Base-by-base conservation (phyloP, 2,888 invertebrate genomes). In the Leucoma salicis region DNA sequence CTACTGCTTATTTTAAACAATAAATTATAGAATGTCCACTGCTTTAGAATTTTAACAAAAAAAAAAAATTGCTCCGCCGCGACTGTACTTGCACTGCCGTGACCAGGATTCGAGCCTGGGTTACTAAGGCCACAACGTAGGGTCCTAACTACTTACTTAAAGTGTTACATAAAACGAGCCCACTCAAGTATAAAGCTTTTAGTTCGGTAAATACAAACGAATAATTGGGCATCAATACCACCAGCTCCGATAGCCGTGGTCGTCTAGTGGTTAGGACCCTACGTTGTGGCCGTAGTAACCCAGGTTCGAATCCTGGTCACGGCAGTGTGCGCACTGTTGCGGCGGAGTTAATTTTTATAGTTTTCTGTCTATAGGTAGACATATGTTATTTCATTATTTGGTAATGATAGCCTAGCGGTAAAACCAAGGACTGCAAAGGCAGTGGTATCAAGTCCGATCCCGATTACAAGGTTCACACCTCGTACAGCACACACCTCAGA, bases 221-320 rank as follows among this genome's bases (percentile, higher is more conserved):
- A 5, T 12, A 25, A 13, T 42, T 42, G 8, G 2, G 6, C 92
- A 92, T 92, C 92, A 92, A 92, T 92, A 92, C 14, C 25, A 52
- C 31, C 46, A 46, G 53, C 59, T 53, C 92, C 78, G 75, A 74
- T 76, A 90, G 92, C 92, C 92, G 92, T 92, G 92, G 92, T 92
- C 92, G 92, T 92, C 91, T 92, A 92, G 92, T 92, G 92, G 92
- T 92, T 92, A 92, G 92, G 91, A 92, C 92, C 90, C 91, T 91
- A 92, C 92, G 93, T 93, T 93, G 93, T 93, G 93, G 93, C 93
- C 92, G 92, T 92, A 92, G 92, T 92, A 92, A 93, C 92, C 92
- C 92, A 92, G 92, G 92, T 93, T 92, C 92, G 92, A 93, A 92
- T 92, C 92, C 92, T 79, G 79, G 82, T 82, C 82, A 82, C 78